Evolutionary conservation across 2,797 vertebrate genomes (phyloP).

Genomic region (Hozukius guyotensis): DNA sequence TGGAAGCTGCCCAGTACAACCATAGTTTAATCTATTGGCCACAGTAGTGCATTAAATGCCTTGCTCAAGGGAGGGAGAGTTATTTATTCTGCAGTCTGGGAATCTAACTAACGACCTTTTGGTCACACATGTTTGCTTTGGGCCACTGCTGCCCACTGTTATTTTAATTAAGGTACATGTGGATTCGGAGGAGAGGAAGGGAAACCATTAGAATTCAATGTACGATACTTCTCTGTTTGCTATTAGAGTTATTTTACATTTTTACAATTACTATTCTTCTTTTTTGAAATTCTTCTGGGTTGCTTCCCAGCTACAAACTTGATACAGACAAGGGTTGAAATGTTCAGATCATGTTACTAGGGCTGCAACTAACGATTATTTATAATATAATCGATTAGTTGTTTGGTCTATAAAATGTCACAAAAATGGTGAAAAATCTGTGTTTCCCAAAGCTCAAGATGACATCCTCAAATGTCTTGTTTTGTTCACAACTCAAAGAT

Average conservation of each 20-base stretch:
- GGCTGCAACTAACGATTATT: too few species aligned
- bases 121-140: neutral
- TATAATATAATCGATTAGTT: too few species aligned
- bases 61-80: neutral
- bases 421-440: too few species aligned
- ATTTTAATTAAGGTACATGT: neutral
- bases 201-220: neutral
- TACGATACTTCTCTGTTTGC: neutral
- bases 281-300: neutral
- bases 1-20: slow-evolving; percentile 18
- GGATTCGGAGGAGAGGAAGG: neutral
- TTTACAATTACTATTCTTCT: neutral
- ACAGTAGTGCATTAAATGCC: neutral
- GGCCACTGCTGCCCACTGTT: neutral
- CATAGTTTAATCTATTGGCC: neutral
- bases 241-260: neutral
- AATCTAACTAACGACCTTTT: neutral
- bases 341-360: neutral
- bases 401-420: too few species aligned
- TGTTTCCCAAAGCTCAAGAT: too few species aligned
- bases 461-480: too few species aligned
- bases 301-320: neutral
- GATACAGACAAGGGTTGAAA: neutral
- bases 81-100: neutral
- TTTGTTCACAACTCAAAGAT: too few species aligned